These are phyloP conservation scores for Paedocypris sp. DNA, from an alignment of 2,113 vertebrate species.

Conservation along the genomic window DNA sequence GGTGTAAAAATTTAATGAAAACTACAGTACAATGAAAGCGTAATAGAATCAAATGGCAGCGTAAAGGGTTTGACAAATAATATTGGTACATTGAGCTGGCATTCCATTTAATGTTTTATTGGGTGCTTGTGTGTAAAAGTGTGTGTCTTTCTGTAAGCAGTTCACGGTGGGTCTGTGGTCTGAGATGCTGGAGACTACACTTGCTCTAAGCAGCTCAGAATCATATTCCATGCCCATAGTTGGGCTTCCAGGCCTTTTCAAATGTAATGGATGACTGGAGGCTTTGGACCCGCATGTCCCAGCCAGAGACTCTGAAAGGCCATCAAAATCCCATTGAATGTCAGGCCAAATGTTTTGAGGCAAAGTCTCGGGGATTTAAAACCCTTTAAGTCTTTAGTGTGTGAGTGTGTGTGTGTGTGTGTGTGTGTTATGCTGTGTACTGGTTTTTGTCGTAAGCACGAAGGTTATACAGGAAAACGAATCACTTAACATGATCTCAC, in stretches of 20 bases:
- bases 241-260: slow-evolving; percentile 38
- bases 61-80: slow-evolving; percentile 3
- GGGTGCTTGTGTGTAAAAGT: not conserved
- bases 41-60: not conserved
- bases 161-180: not conserved
- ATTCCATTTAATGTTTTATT: not conserved
- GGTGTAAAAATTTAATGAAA: not conserved
- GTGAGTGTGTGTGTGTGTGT: not conserved
- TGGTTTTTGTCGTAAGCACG: not conserved
- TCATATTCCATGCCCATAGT: slow-evolving; percentile 45
- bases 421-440: not conserved
- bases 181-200: slow-evolving; percentile 18
- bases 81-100: not conserved
- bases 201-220: slow-evolving; percentile 48
- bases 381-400: not conserved
- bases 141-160: not conserved
- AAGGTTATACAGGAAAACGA: not conserved
- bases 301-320: slow-evolving; percentile 11
- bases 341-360: not conserved
- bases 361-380: not conserved
- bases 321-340: slow-evolving; percentile 15
- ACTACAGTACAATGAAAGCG: slow-evolving; percentile 7
- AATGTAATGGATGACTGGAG: slow-evolving; percentile 43
- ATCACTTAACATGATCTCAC: not conserved
- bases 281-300: slow-evolving; percentile 25